Conservation (phyloP, 2,113 vertebrate genomes). For the Hemiprocne comata region DNA sequence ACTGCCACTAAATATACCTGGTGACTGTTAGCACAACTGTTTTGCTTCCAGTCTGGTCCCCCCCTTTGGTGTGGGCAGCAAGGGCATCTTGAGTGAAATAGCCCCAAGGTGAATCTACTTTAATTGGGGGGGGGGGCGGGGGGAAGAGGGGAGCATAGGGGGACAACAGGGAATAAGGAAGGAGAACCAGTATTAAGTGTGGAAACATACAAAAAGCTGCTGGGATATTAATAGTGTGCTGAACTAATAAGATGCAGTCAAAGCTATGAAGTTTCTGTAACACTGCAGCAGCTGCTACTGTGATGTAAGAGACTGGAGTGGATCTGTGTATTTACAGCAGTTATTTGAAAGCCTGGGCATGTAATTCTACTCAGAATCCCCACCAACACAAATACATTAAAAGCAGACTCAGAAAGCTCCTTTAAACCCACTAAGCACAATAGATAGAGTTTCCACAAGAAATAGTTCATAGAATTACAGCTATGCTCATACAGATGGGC, state of each 20-base stretch:
- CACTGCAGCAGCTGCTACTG: conserved; percentile 55
- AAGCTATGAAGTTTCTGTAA: conserved; percentile 60
- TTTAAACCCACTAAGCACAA: conserved; percentile 28
- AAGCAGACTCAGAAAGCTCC: conserved; percentile 27
- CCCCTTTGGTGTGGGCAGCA: not conserved
- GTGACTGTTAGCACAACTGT: conserved; percentile 44
- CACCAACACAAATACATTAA: conserved; percentile 44
- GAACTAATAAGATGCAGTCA: conserved; percentile 68
- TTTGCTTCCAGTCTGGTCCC: conserved; percentile 51
- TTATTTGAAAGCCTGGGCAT: conserved; percentile 44
- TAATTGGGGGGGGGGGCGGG: not conserved
- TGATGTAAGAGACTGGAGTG: conserved; percentile 50
- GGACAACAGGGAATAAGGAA: not conserved
- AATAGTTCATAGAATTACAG: not conserved
- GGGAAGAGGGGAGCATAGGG: too few relatives aligned
- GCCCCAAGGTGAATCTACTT: not conserved
- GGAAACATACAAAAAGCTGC: conserved; percentile 62
- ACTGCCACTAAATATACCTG: conserved; percentile 61
- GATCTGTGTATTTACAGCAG: conserved; percentile 52
- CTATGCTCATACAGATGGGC: not conserved
- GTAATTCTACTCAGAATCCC: conserved; percentile 45
- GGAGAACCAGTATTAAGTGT: conserved; percentile 2
- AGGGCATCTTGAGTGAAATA: conserved; percentile 2
- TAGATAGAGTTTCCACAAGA: conserved; percentile 19
- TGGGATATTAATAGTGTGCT: conserved; percentile 66